A percentile compares a stretch with the other conserved stretches of the same genome.
Evolutionary conservation across 2,797 vertebrate genomes (phyloP).

Genomic region (Adelosebastes latens): DNA sequence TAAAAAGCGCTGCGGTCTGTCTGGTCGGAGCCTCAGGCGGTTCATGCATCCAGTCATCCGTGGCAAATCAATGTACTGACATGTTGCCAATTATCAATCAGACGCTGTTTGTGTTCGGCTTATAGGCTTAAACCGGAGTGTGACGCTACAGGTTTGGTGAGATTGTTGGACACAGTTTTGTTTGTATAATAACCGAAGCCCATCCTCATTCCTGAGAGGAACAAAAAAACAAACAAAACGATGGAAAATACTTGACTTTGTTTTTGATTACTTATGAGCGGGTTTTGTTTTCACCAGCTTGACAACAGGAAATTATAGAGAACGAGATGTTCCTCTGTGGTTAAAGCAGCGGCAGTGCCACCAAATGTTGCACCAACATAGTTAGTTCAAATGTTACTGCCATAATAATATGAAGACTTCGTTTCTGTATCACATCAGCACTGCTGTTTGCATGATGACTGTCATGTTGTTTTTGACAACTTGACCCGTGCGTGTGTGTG

Average conservation of each 20-base stretch:
- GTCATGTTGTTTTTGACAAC: neutral
- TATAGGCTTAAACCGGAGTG: neutral
- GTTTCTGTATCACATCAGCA: neutral
- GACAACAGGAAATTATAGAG: neutral
- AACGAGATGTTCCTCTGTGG: neutral
- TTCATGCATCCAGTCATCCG: neutral
- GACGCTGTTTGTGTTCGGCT: neutral
- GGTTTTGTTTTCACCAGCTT: neutral
- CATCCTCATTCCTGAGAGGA: neutral
- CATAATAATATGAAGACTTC: neutral
- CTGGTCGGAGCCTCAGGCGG: neutral
- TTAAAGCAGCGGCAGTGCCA: neutral
- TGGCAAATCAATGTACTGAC: neutral
- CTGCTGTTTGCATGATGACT: neutral
- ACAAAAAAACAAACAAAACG: neutral
- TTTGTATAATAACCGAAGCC: neutral
- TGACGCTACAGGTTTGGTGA: constrained; percentile 1
- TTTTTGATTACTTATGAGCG: neutral
- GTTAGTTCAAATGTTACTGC: neutral
- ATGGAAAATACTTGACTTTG: neutral
- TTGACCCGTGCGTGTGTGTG: neutral
- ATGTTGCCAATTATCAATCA: neutral
- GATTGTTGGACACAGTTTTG: constrained; percentile 3
- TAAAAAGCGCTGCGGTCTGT: neutral
- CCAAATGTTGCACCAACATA: neutral